phyloP scores from a whole-genome alignment of 1,140 invertebrate species.

The Caenorhabditis briggsae region DNA sequence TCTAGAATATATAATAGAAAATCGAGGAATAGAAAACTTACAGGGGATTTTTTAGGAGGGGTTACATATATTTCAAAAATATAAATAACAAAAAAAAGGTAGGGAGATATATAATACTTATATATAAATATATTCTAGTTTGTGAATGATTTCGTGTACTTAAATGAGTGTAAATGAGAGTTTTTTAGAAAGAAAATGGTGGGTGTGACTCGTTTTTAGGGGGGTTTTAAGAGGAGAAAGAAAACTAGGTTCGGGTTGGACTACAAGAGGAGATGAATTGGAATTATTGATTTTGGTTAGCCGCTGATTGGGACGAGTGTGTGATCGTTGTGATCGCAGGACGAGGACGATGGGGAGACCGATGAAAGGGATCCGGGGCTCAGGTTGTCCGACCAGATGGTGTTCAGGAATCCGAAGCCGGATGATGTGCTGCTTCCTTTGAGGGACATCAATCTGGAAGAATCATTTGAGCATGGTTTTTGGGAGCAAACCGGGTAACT shows the following conservation, averaged over 20 bases:
- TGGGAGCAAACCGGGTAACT: too few species aligned
- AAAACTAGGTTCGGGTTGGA: too few species aligned
- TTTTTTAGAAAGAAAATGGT: too few species aligned
- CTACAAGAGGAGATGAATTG: neutral
- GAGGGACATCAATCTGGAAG: conserved; percentile 25
- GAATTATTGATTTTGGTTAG: neutral
- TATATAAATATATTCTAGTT: neutral
- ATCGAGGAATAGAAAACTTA: conserved; percentile 1
- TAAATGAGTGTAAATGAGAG: neutral
- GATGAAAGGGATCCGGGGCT: conserved; percentile 36
- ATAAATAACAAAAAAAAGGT: conserved; percentile 14
- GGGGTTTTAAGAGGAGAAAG: neutral
- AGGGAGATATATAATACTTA: neutral
- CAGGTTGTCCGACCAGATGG: conserved; percentile 30
- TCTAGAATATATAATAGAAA: too few species aligned
- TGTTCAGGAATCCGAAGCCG: conserved; percentile 34
- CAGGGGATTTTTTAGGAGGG: neutral
- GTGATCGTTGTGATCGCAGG: conserved; percentile 42
- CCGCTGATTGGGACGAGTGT: conserved; percentile 32
- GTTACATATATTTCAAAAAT: conserved; percentile 50
- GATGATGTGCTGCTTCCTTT: conserved; percentile 39
- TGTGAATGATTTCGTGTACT: neutral
- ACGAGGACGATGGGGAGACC: neutral
- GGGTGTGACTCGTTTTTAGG: neutral
- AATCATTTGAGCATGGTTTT: neutral